Evolutionary conservation across 1,140 invertebrate species (phyloP).

Genomic region (Myzus persicae): DNA sequence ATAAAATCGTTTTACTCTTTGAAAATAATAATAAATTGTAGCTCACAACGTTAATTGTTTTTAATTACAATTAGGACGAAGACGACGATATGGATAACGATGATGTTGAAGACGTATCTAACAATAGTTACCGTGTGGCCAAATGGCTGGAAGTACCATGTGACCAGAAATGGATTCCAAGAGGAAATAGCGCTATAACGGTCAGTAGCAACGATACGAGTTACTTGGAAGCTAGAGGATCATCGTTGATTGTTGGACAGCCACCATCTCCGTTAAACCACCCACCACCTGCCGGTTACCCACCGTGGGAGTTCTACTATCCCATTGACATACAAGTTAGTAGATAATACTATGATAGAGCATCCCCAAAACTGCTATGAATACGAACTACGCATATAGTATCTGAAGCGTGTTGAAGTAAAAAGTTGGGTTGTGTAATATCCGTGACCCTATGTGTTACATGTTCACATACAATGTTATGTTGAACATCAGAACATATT

Average conservation of each 20-base stretch:
- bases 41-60: neutral
- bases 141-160: constrained; percentile 60
- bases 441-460: no score
- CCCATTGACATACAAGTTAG: constrained; percentile 75
- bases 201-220: constrained; percentile 83
- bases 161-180: constrained; percentile 65
- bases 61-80: constrained; percentile 32
- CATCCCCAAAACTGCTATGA: neutral
- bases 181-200: constrained; percentile 79
- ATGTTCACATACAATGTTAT: neutral
- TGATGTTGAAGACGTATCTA: neutral
- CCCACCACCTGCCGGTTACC: constrained; percentile 65
- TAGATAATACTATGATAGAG: neutral
- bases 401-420: no score
- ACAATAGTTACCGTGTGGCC: constrained; percentile 22
- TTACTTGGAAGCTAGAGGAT: constrained; percentile 79
- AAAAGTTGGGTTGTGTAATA: neutral
- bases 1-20: neutral
- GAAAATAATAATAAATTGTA: neutral
- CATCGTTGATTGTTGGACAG: constrained; percentile 76
- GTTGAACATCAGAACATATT: neutral
- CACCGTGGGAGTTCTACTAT: constrained; percentile 72
- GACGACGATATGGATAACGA: constrained; percentile 38
- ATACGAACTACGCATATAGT: neutral
- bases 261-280: constrained; percentile 67